A percentile compares a stretch with the other conserved stretches of the same genome.
Conservation (phyloP, 37 sponge, comb jelly and placozoan genomes). For the Hexactinellida sp. region DNA sequence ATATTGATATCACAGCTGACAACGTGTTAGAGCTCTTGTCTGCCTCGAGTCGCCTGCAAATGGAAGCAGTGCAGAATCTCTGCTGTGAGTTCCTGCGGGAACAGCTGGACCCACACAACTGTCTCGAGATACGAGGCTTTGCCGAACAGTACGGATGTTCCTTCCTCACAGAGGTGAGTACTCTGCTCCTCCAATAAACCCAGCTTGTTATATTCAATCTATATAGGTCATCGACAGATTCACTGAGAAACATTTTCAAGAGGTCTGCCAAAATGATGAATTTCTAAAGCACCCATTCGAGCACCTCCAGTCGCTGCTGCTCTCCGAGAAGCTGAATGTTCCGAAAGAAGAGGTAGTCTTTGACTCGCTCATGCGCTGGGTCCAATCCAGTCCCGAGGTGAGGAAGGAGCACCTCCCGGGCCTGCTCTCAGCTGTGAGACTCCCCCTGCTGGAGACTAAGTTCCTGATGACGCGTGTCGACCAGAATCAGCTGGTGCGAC, state of each 20-base stretch:
- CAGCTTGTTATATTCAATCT: too few relatives aligned
- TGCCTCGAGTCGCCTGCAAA: conserved; percentile 78
- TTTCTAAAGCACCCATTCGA: conserved; percentile 64
- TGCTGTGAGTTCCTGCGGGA: conserved; percentile 84
- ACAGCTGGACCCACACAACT: conserved; percentile 77
- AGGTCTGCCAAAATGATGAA: conserved; percentile 49
- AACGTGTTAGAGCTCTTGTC: conserved; percentile 85
- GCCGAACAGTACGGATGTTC: conserved; percentile 75
- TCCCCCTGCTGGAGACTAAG: conserved; percentile 57
- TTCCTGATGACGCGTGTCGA: conserved; percentile 74
- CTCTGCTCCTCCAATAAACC: too few relatives aligned
- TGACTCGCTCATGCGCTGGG: conserved; percentile 68
- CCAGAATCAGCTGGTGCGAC: conserved; percentile 38
- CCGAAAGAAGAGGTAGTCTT: conserved; percentile 75
- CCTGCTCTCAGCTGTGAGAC: conserved; percentile 53
- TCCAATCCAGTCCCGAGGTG: conserved; percentile 46
- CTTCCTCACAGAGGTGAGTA: conserved; percentile 34
- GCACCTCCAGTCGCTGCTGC: conserved; percentile 45
- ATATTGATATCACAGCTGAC: conserved; percentile 62
- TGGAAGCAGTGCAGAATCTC: conserved; percentile 64
- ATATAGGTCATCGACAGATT: conserved; percentile 40
- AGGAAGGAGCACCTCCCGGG: conserved; percentile 46
- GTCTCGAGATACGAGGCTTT: conserved; percentile 79
- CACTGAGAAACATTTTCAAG: conserved; percentile 48
- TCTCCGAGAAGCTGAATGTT: conserved; percentile 60